A percentile compares a stretch with the other conserved stretches of the same genome.
phyloP scores from a whole-genome alignment of 2,888 invertebrate species.

The Axea sp. region DNA sequence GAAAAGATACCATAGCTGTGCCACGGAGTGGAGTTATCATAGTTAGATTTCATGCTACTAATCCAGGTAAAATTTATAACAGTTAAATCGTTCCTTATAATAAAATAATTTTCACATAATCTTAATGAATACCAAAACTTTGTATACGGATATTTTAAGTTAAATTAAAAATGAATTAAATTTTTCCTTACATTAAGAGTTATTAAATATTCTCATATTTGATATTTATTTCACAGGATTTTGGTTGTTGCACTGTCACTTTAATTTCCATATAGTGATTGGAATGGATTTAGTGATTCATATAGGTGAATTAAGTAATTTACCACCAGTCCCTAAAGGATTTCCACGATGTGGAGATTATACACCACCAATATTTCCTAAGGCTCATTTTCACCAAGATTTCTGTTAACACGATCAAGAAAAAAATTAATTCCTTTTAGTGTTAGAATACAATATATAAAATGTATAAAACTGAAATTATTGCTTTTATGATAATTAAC shows the following conservation, averaged over 20 bases:
- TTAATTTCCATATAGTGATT: constrained; percentile 67
- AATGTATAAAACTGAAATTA: too few relatives aligned
- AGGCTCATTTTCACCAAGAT: background rate
- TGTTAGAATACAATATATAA: background rate
- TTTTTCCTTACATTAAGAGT: too few relatives aligned
- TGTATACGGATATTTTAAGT: too few relatives aligned
- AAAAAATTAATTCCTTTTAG: too few relatives aligned
- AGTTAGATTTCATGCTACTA: constrained; percentile 91
- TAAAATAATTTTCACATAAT: too few relatives aligned
- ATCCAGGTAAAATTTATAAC: constrained; percentile 89
- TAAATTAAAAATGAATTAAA: too few relatives aligned
- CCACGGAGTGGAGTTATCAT: constrained; percentile 96
- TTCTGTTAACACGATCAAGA: too few relatives aligned
- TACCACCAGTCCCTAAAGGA: constrained; percentile 66
- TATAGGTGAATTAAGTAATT: constrained; percentile 64
- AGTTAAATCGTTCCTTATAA: too few relatives aligned
- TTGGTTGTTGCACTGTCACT: constrained; percentile 74
- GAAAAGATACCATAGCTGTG: constrained; percentile 93
- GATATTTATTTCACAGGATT: constrained; percentile 65
- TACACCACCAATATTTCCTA: constrained; percentile 41
- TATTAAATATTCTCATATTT: too few relatives aligned
- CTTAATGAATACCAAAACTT: too few relatives aligned
- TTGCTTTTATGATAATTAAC: too few relatives aligned
- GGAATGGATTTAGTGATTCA: constrained; percentile 71
- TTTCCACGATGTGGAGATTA: constrained; percentile 68